A percentile compares a stretch with the other conserved stretches of the same genome.
Conservation (phyloP, 2,888 invertebrate genomes). For the Mythimna albipuncta region DNA sequence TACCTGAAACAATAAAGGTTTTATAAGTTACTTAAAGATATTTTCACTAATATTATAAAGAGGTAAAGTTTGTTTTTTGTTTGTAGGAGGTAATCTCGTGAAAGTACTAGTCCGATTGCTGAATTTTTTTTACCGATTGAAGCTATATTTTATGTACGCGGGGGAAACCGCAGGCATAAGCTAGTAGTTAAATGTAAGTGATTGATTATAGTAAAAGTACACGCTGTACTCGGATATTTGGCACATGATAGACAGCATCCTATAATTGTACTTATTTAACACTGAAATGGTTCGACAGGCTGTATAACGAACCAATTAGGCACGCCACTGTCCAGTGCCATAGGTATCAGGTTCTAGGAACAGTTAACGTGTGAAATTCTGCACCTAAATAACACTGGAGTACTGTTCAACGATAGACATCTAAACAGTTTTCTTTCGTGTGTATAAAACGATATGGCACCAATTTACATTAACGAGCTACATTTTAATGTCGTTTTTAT, state of each 20-base stretch:
- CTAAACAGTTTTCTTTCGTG: constrained; percentile 45
- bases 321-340: constrained; percentile 27
- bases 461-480: constrained; percentile 33
- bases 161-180: no score
- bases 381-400: constrained; percentile 28
- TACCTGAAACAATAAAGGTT: constrained; percentile 62
- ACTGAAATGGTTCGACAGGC: constrained; percentile 43
- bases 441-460: constrained; percentile 32
- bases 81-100: no score
- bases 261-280: constrained; percentile 51
- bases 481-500: constrained; percentile 39
- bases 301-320: constrained; percentile 56
- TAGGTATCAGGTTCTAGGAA: constrained; percentile 41
- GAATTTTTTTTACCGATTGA: no score
- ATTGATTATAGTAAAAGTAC: constrained; percentile 3
- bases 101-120: no score
- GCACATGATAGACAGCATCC: constrained; percentile 6
- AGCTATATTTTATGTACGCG: no score
- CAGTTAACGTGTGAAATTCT: constrained; percentile 44
- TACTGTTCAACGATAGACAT: constrained; percentile 40
- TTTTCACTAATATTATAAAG: not conserved
- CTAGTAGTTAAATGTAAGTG: not conserved
- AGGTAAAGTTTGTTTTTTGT: no score
- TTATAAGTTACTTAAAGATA: constrained; percentile 14
- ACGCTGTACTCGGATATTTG: constrained; percentile 8